These are phyloP conservation scores for Epinephelus malabaricus DNA, from an alignment of 2,797 vertebrate genomes.

Conservation along the genomic window DNA sequence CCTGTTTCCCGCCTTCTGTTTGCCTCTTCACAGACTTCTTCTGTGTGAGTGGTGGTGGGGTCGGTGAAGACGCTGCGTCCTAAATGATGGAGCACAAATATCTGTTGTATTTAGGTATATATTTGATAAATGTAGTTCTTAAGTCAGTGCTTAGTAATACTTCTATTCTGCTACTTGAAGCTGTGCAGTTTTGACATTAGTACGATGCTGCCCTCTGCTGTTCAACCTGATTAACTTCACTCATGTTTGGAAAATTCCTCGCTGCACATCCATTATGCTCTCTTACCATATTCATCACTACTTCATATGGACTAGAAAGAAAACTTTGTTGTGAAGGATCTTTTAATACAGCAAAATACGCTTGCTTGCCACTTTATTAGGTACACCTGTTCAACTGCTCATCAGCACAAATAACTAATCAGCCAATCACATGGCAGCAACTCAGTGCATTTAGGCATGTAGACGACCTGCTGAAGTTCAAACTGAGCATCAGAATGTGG, in stretches of 20 bases:
- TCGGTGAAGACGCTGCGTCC: conserved; percentile 43
- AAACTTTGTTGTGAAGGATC: neutral
- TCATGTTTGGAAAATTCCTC: neutral
- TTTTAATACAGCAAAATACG: too few species aligned
- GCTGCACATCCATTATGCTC: neutral
- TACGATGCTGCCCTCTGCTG: conserved; percentile 82
- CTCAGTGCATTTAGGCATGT: too few species aligned
- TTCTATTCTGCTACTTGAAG: neutral
- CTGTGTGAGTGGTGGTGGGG: conserved; percentile 63
- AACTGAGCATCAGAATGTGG: too few species aligned
- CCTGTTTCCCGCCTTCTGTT: conserved; percentile 34
- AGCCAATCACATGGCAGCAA: too few species aligned
- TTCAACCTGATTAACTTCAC: conserved; percentile 11
- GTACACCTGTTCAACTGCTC: too few species aligned
- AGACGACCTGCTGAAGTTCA: too few species aligned
- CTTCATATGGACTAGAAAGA: neutral
- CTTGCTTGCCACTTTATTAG: too few species aligned
- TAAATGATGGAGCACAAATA: conserved; percentile 24
- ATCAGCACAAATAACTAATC: too few species aligned
- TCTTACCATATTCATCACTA: neutral
- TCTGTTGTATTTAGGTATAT: neutral
- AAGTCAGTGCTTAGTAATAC: neutral
- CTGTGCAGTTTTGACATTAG: neutral
- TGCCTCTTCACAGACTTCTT: conserved; percentile 66
- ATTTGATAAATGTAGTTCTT: neutral